Percentiles rank a stretch among this genome's conserved stretches.
Evolutionary conservation across 2,888 invertebrate genomes (phyloP).

Genomic region (Corbicula japonica): DNA sequence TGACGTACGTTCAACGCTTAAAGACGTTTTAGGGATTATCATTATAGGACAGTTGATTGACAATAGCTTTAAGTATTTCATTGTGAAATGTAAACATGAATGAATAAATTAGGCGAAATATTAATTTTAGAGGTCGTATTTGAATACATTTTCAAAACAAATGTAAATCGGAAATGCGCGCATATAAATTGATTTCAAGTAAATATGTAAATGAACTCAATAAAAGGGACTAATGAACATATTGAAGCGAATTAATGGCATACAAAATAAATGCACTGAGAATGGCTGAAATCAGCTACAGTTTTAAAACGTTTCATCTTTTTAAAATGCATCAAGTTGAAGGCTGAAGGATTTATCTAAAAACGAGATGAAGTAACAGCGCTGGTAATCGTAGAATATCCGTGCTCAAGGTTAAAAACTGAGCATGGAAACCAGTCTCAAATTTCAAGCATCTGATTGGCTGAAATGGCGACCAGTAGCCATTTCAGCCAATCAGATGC

Average conservation of each 20-base stretch:
- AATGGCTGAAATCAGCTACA: too few species aligned
- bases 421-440: too few species aligned
- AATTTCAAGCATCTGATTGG: too few species aligned
- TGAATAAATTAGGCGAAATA: constrained; percentile 69
- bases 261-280: constrained; percentile 23
- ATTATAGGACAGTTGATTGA: constrained; percentile 55
- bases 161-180: constrained; percentile 54
- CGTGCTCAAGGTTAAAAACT: too few species aligned
- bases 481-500: too few species aligned
- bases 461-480: too few species aligned
- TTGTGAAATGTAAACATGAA: constrained; percentile 57
- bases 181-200: constrained; percentile 54
- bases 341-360: too few species aligned
- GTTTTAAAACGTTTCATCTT: too few species aligned
- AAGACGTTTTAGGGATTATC: constrained; percentile 9
- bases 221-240: constrained; percentile 23
- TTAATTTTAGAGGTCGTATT: constrained; percentile 61
- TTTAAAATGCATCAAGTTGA: too few species aligned
- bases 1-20: constrained; percentile 46
- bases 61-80: constrained; percentile 39
- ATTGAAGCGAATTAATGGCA: constrained; percentile 19
- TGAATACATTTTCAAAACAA: constrained; percentile 48
- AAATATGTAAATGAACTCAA: constrained; percentile 54
- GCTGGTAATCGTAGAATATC: too few species aligned
- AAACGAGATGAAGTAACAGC: too few species aligned